Evolutionary conservation across 2,888 invertebrate genomes (phyloP).

Genomic region (Aspidiotus rigidus): DNA sequence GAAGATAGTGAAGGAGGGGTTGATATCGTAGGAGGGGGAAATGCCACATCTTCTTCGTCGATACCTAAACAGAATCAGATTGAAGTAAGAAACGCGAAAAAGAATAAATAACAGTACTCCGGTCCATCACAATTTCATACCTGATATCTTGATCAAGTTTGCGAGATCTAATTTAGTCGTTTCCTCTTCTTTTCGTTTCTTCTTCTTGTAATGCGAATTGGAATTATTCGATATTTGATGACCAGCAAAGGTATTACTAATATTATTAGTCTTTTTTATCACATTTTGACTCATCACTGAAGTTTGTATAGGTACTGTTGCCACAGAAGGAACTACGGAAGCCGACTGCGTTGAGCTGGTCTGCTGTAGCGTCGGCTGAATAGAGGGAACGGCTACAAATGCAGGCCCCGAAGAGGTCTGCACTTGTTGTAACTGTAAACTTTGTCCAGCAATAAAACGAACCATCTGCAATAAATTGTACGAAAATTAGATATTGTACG

Average conservation of each 20-base stretch:
- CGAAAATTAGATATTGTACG: neutral
- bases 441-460: slow-evolving; percentile 41
- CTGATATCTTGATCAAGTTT: slow-evolving; percentile 64
- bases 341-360: slow-evolving; percentile 32
- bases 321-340: slow-evolving; percentile 24
- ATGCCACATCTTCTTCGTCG: slow-evolving; percentile 57
- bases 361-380: slow-evolving; percentile 34
- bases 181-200: slow-evolving; percentile 48
- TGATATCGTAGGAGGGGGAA: slow-evolving; percentile 34
- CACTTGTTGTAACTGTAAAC: slow-evolving; percentile 46
- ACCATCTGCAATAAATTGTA: slow-evolving; percentile 39
- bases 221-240: slow-evolving; percentile 17
- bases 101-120: slow-evolving; percentile 9
- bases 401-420: slow-evolving; percentile 47
- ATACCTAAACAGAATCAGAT: slow-evolving; percentile 42
- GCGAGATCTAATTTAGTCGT: slow-evolving; percentile 54
- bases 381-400: slow-evolving; percentile 43
- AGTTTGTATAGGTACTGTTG: slow-evolving; percentile 30
- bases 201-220: slow-evolving; percentile 41
- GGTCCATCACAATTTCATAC: slow-evolving; percentile 40
- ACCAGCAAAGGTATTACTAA: slow-evolving; percentile 20
- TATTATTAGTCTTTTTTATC: slow-evolving; percentile 32
- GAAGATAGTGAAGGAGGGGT: slow-evolving; percentile 21
- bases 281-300: slow-evolving; percentile 32
- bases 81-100: neutral